phyloP scores from a whole-genome alignment of 2,888 invertebrate species.

The Protodeltote pygarga region DNA sequence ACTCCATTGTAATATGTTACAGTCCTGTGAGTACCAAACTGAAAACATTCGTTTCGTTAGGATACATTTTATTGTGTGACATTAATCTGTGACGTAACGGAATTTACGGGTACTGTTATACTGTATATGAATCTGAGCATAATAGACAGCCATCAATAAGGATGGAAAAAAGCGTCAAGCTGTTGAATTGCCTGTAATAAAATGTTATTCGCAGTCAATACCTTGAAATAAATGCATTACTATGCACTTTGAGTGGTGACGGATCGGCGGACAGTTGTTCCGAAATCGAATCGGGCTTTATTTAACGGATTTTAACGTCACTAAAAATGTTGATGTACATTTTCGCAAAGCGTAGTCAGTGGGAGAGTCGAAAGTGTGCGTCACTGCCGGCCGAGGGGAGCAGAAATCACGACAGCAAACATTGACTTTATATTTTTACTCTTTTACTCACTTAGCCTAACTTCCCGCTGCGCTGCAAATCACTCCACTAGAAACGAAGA shows the following conservation, averaged over 20 bases:
- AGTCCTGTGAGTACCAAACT: too few species aligned
- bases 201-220: slow-evolving; percentile 8
- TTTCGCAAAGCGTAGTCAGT: slow-evolving; percentile 51
- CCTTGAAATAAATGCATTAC: slow-evolving; percentile 27
- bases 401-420: slow-evolving; percentile 84
- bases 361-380: slow-evolving; percentile 58
- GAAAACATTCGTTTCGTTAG: neutral
- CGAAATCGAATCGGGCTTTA: slow-evolving; percentile 35
- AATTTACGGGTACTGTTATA: too few species aligned
- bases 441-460: slow-evolving; percentile 83
- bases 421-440: slow-evolving; percentile 85
- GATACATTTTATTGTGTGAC: neutral
- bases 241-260: slow-evolving; percentile 37
- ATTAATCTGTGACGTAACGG: neutral
- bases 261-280: slow-evolving; percentile 24
- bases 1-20: too few species aligned
- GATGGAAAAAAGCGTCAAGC: neutral
- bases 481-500: slow-evolving; percentile 73
- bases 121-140: neutral
- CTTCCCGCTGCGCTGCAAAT: slow-evolving; percentile 76
- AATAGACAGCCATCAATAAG: neutral
- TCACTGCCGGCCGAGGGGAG: slow-evolving; percentile 72
- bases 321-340: slow-evolving; percentile 57
- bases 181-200: slow-evolving; percentile 4
- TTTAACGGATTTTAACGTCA: slow-evolving; percentile 30